phyloP scores from a whole-genome alignment of 2,113 vertebrate genomes.

The Macquaria ambigua region DNA sequence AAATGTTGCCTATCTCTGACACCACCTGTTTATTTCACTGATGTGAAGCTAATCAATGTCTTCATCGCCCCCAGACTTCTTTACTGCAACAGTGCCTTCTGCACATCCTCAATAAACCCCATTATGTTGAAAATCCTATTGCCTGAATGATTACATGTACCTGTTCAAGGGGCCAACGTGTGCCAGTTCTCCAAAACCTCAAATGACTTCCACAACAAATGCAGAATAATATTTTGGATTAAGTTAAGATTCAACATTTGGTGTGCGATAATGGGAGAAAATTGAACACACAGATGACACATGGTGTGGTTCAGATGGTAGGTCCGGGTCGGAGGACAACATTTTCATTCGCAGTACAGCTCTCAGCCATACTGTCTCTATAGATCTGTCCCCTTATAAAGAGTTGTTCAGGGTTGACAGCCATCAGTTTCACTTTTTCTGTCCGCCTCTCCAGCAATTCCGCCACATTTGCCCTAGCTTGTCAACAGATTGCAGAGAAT shows the following conservation, averaged over 20 bases:
- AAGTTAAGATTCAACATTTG: constrained; percentile 40
- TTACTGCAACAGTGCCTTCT: constrained; percentile 43
- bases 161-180: constrained; percentile 12
- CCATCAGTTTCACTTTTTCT: constrained; percentile 67
- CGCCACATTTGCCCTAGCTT: constrained; percentile 70
- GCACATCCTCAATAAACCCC: constrained; percentile 48
- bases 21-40: constrained; percentile 70
- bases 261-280: constrained; percentile 28
- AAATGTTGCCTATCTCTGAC: constrained; percentile 63
- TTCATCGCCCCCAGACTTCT: constrained; percentile 59
- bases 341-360: constrained; percentile 23
- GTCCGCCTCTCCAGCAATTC: constrained; percentile 60
- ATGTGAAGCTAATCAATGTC: constrained; percentile 66
- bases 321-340: constrained; percentile 12
- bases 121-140: constrained; percentile 49
- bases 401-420: constrained; percentile 67
- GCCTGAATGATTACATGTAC: constrained; percentile 28
- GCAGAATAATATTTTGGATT: constrained; percentile 15
- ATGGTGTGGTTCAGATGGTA: constrained; percentile 29
- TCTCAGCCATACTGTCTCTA: constrained; percentile 34
- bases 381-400: constrained; percentile 35
- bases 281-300: constrained; percentile 33
- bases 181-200: not conserved
- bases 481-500: constrained; percentile 79
- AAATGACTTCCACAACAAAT: not conserved